Evolutionary conservation across 2,113 vertebrate genomes (phyloP).

Genomic region (Lynx canadensis): DNA sequence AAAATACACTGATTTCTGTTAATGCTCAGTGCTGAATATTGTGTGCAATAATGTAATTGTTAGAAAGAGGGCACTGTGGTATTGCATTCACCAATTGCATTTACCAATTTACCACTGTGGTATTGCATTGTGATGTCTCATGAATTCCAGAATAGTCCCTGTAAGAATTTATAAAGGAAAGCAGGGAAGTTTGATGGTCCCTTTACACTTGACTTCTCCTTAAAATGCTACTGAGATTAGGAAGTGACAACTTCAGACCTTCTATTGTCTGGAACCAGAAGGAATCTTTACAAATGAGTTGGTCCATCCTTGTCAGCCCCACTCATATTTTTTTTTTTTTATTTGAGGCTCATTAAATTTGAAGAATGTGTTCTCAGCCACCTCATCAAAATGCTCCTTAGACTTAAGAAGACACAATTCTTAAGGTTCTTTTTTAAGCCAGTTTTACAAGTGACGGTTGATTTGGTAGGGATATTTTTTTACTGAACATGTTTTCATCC

Average conservation of each 20-base stretch:
- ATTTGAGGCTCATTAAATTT: background rate
- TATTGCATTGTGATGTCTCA: accelerated
- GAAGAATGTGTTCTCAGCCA: background rate
- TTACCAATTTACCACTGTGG: background rate
- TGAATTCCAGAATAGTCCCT: background rate
- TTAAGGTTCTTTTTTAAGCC: background rate
- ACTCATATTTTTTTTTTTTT: background rate
- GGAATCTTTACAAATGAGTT: background rate
- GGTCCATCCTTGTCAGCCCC: background rate
- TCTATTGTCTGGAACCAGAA: background rate
- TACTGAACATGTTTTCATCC: background rate
- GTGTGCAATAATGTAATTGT: background rate
- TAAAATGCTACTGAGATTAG: background rate
- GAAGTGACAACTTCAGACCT: background rate
- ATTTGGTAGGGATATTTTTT: background rate
- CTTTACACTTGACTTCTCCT: constrained; percentile 2
- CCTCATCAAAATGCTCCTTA: background rate
- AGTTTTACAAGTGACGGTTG: background rate
- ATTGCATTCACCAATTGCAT: too few species aligned
- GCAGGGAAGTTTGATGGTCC: background rate
- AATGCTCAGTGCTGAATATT: accelerated
- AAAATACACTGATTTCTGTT: background rate
- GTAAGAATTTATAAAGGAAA: background rate
- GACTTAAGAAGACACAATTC: background rate
- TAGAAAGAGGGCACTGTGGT: background rate